Percentiles rank a stretch among this genome's conserved stretches.
These are phyloP conservation scores for Diadromus collaris DNA, from an alignment of 2,888 invertebrate genomes.

Conservation along the genomic window DNA sequence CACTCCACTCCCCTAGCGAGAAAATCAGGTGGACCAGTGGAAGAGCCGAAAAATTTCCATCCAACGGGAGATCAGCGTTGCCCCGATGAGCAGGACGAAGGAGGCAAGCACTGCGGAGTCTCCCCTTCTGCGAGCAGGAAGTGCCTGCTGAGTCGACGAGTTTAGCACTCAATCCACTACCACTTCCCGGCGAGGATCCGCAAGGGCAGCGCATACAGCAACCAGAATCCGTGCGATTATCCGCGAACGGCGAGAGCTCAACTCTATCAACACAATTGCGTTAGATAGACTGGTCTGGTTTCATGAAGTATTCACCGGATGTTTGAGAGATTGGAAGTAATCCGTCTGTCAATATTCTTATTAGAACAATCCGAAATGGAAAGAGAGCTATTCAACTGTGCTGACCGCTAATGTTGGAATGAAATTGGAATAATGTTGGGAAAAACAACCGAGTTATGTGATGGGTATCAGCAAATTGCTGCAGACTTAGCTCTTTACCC, in stretches of 20 bases:
- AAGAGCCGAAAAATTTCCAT: slow-evolving; percentile 32
- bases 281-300: neutral
- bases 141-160: slow-evolving; percentile 52
- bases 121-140: slow-evolving; percentile 11
- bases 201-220: slow-evolving; percentile 9
- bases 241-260: slow-evolving; percentile 22
- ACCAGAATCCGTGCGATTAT: slow-evolving; percentile 15
- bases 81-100: slow-evolving; percentile 19
- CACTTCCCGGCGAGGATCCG: slow-evolving; percentile 17
- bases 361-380: neutral
- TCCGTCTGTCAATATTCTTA: neutral
- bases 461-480: neutral
- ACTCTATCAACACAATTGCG: slow-evolving; percentile 32
- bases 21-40: slow-evolving; percentile 7
- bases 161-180: slow-evolving; percentile 27
- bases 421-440: neutral
- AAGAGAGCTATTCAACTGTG: neutral
- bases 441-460: neutral
- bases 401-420: neutral
- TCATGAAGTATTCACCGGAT: neutral
- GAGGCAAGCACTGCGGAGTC: slow-evolving; percentile 5
- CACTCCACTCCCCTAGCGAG: slow-evolving; percentile 2
- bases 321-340: neutral
- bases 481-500: neutral
- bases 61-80: slow-evolving; percentile 4